Evolutionary conservation across 2,797 vertebrate species (phyloP).

Genomic region (Darevskia mixta): DNA sequence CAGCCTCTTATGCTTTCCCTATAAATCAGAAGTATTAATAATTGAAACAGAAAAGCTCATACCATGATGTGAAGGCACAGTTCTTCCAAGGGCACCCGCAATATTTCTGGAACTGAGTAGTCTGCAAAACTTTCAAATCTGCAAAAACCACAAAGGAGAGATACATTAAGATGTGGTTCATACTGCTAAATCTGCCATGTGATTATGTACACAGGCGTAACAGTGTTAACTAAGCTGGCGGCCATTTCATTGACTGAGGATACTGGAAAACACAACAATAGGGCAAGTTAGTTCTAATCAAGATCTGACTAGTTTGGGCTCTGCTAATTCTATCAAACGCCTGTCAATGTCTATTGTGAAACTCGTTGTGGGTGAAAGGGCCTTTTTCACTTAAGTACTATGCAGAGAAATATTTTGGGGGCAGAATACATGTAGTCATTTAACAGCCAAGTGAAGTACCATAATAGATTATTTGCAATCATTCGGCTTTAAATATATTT

Average conservation of each 20-base stretch:
- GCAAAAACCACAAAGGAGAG: constrained; percentile 51
- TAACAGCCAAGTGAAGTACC: neutral
- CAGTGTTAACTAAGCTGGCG: neutral
- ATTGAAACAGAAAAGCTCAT: constrained; percentile 49
- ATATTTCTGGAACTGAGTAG: constrained; percentile 95
- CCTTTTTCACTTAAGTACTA: neutral
- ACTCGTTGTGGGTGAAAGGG: neutral
- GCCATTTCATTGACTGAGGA: neutral
- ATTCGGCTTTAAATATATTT: too few relatives aligned
- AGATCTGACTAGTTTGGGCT: neutral
- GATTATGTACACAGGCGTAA: neutral
- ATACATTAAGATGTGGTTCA: neutral
- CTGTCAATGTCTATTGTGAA: neutral
- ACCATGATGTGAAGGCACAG: constrained; percentile 98
- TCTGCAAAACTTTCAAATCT: constrained; percentile 94
- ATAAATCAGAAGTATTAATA: constrained; percentile 3
- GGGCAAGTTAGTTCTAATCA: neutral
- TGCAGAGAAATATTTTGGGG: neutral
- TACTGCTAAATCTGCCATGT: neutral
- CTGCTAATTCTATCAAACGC: neutral
- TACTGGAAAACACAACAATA: neutral
- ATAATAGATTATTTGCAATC: neutral
- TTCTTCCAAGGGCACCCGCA: constrained; percentile 96
- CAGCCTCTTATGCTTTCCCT: neutral
- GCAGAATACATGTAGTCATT: neutral